Evolutionary conservation across 1,140 invertebrate species (phyloP).

Genomic region (Drosophila tristis): DNA sequence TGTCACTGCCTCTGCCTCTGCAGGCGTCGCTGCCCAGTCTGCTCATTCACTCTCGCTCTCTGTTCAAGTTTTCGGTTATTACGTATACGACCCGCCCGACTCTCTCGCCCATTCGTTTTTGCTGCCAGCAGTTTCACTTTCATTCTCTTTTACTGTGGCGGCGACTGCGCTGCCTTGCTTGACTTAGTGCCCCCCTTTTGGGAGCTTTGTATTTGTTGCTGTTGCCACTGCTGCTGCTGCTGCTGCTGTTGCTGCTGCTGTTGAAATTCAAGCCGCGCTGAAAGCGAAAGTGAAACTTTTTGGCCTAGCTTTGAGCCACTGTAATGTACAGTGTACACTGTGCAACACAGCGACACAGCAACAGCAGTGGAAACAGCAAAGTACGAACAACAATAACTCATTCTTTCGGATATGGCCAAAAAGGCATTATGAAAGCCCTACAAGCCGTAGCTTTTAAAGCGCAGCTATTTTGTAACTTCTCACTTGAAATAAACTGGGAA

Average conservation of each 20-base stretch:
- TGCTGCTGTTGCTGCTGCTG: slow-evolving; percentile 33
- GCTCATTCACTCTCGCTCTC: slow-evolving; percentile 72
- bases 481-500: slow-evolving; percentile 66
- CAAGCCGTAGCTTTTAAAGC: slow-evolving; percentile 48
- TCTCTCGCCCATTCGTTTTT: slow-evolving; percentile 36
- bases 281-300: slow-evolving; percentile 84
- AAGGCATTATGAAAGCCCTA: slow-evolving; percentile 53
- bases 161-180: slow-evolving; percentile 61
- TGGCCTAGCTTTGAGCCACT: slow-evolving; percentile 69
- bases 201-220: slow-evolving; percentile 31
- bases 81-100: slow-evolving; percentile 52
- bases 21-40: neutral
- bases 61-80: slow-evolving; percentile 56
- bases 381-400: slow-evolving; percentile 40
- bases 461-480: slow-evolving; percentile 67
- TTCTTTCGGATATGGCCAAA: slow-evolving; percentile 44
- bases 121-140: slow-evolving; percentile 71
- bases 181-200: slow-evolving; percentile 74
- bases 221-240: slow-evolving; percentile 8
- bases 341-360: too few relatives aligned
- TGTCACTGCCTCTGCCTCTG: slow-evolving; percentile 2
- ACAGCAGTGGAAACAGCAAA: too few relatives aligned
- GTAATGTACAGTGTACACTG: slow-evolving; percentile 26
- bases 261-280: slow-evolving; percentile 69
- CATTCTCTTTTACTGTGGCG: slow-evolving; percentile 36